Evolutionary conservation across 2,113 vertebrate genomes (phyloP).

Genomic region (Picathartes gymnocephalus): DNA sequence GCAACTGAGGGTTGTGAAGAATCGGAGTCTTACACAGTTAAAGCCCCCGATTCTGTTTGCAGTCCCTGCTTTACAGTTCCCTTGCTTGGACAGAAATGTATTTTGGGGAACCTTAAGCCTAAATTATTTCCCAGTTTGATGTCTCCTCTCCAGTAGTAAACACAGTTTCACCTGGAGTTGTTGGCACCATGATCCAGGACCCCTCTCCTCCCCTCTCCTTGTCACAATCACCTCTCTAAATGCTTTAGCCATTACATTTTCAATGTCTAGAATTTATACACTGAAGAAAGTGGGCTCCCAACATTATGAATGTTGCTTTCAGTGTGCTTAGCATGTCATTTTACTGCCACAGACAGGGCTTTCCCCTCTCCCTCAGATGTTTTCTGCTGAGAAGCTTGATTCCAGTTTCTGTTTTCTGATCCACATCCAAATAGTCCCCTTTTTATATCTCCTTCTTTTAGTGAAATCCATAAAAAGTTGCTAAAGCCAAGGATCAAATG

Average conservation of each 20-base stretch:
- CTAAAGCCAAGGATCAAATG: background rate
- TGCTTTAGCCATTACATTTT: constrained; percentile 30
- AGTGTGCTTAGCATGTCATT: background rate
- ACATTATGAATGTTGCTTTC: constrained; percentile 7
- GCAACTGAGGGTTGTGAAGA: background rate
- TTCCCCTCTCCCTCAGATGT: background rate
- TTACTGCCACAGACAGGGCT: background rate
- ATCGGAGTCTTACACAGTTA: background rate
- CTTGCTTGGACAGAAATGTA: background rate
- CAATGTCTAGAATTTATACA: constrained; percentile 41
- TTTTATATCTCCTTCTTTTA: background rate
- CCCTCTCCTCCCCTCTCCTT: background rate
- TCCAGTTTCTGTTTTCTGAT: constrained; percentile 15
- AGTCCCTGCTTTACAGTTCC: background rate
- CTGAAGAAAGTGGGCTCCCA: constrained; percentile 1
- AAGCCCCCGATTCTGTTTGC: background rate
- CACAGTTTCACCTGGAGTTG: background rate
- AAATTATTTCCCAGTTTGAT: background rate
- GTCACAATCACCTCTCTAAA: constrained; percentile 43
- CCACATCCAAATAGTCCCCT: background rate
- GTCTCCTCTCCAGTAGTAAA: background rate
- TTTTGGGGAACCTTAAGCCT: background rate
- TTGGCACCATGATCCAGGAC: background rate
- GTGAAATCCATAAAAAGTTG: background rate
- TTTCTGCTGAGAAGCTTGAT: background rate